Conservation (phyloP, 2,888 invertebrate genomes). For the Entomobrya proxima region DNA sequence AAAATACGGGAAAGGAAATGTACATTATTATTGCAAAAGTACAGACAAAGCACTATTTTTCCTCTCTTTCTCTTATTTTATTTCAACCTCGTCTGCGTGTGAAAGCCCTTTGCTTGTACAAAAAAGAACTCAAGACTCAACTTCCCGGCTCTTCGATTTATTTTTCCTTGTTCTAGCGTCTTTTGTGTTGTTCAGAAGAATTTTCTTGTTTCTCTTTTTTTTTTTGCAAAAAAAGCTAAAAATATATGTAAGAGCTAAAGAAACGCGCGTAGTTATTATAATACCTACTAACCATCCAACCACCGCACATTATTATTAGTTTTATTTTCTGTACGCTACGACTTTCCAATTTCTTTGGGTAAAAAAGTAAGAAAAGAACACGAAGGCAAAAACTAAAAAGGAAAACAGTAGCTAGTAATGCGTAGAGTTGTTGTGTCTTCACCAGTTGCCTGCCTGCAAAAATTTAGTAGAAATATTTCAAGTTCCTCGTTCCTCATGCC, state of each 20-base stretch:
- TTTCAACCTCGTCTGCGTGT: not conserved
- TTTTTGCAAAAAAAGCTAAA: slow-evolving; percentile 16
- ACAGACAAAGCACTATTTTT: no score
- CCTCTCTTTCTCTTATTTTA: not conserved
- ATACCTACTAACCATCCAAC: not conserved
- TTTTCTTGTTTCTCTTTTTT: not conserved
- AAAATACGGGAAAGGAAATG: no score
- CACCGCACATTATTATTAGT: not conserved
- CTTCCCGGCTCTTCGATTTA: not conserved
- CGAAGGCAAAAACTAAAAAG: not conserved
- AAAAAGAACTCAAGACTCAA: not conserved
- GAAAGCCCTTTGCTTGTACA: not conserved
- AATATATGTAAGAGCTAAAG: not conserved
- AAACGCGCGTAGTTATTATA: not conserved
- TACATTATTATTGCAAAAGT: no score
- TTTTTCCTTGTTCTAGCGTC: not conserved
- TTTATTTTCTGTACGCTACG: not conserved
- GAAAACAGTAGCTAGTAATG: not conserved
- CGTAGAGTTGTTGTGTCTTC: slow-evolving; percentile 37
- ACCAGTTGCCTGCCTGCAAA: slow-evolving; percentile 56
- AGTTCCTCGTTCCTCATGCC: slow-evolving; percentile 25
- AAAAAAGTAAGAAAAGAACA: not conserved
- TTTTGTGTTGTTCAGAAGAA: slow-evolving; percentile 24
- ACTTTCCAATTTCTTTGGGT: slow-evolving; percentile 10
- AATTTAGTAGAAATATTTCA: slow-evolving; percentile 57